Evolutionary conservation across 2,797 vertebrate species (phyloP), one percentile per base, ranked within the genome.

Genomic region (Gouania willdenowi): DNA sequence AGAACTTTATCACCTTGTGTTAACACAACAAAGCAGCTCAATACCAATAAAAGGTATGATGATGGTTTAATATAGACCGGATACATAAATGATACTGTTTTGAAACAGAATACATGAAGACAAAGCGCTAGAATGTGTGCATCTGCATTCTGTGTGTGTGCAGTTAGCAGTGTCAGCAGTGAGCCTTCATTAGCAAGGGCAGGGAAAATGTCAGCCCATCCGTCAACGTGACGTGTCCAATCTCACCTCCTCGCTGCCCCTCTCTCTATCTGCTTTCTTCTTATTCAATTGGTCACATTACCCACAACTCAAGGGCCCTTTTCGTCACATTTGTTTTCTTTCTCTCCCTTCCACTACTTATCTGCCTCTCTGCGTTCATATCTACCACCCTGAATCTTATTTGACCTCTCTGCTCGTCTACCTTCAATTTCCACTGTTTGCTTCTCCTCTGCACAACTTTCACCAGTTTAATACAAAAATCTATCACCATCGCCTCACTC

Each of bases 181-280:
- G 28, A 49, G 40, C 41, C 37, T 40, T 52, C 41, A 36, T 64
- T 55, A 69, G 55, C 5, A 9, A 47, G 41, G 33, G 35, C 35
- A 30, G 15, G 21, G 30, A 25, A 59, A 70, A 75, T 57, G 69
- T 70, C 63, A 41, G 41, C 41, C 52, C 67, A 78, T 83, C 63
- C 19, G 13, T 83, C 78, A 79, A 65, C 24, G 54, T 71, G 74
- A 73, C 76, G 61, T 40, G 34, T 45, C 41, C 56, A 63, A 68
- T 74, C 59, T 68, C 55, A 46, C 25, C 41, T 59, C 35, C 43
- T 27, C 22, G 61, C 27, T 23, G 46, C 67, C 31, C 67, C 31
- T 7, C 9, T 53, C 36, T 49, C 41, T 19, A 38, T 74, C 40
- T 22, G 34, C 29, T 16, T 55, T 5, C 1, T 27, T 40, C 51